Base-by-base conservation (phyloP, 2,797 vertebrate species). In the Garrulus glandarius region DNA sequence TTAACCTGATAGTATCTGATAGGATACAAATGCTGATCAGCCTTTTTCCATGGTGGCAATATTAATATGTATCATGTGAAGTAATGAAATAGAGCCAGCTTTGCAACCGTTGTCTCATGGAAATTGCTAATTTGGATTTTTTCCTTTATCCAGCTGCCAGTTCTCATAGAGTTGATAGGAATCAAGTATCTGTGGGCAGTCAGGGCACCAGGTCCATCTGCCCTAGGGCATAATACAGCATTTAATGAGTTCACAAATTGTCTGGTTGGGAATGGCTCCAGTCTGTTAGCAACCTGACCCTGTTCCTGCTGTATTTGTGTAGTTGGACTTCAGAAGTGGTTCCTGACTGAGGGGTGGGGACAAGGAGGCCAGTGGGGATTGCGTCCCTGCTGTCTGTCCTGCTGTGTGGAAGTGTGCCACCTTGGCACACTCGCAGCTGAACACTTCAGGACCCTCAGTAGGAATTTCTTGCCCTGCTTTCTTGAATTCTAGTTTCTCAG, bases 201-300 rank as follows among this genome's bases (percentile, higher is more conserved):
- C 49, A 76, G 75, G 39, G 34, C n/a, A 23, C 19, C 26, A 30
- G 55, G 61, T 76, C 50, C 0, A 0, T 69, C 32, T 88, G 32
- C 30, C 41, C 44, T 53, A 30, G 32, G 39, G 69, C 32, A 46
- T 89, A 79, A 75, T 65, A 46, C 47, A 52, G 16, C 59, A 15
- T 0, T 0, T 63, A 57, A 53, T 0, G 5, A 77, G 41, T 77
- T 92, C 52, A 46, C 1, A 0, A 46, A 20, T 64, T 74, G 29
- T 67, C 77, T 37, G 39, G 10, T 79, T 0, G 0, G 70, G 68
- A 71, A 44, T 60, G 13, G 26, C 71, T 92, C 16, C 57, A 50
- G 41, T 37, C 30, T 75, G 0, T 63, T 91, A 52, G 85, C 88
- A 86, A 52, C 17, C 11, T 2, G 5, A 30, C 15, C 24, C 30